Conservation (phyloP, 2,113 vertebrate species). For the Motacilla tschutschensis region DNA sequence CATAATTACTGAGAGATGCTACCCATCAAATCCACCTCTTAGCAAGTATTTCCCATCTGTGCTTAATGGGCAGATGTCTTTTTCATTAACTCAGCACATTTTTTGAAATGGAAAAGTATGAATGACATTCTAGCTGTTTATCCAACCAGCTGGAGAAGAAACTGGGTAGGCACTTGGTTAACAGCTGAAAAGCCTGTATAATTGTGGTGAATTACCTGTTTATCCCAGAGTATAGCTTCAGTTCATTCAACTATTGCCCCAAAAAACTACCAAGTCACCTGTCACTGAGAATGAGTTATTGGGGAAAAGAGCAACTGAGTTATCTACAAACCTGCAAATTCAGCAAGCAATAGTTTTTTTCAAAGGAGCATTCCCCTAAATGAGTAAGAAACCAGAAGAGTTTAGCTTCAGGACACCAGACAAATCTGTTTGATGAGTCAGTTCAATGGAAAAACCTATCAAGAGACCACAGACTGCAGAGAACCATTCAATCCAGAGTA, state of each 20-base stretch:
- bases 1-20: slow-evolving; percentile 22
- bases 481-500: not conserved
- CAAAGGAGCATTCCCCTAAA: not conserved
- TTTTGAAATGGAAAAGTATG: slow-evolving; percentile 3
- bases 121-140: slow-evolving; percentile 30
- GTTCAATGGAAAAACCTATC: not conserved
- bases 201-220: not conserved
- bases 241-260: not conserved
- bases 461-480: not conserved
- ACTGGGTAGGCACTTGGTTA: slow-evolving; percentile 16
- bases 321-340: not conserved
- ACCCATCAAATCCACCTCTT: slow-evolving; percentile 26
- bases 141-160: slow-evolving; percentile 33
- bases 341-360: not conserved
- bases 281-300: not conserved
- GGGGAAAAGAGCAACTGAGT: not conserved
- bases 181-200: not conserved
- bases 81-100: slow-evolving; percentile 45
- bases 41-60: slow-evolving; percentile 42
- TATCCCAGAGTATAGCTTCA: not conserved
- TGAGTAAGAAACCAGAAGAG: not conserved
- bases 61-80: slow-evolving; percentile 36
- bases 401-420: not conserved
- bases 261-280: not conserved
- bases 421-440: not conserved